Evolutionary conservation across 2,113 vertebrate genomes (phyloP).

Genomic region (Protobothrops flavoviridis): DNA sequence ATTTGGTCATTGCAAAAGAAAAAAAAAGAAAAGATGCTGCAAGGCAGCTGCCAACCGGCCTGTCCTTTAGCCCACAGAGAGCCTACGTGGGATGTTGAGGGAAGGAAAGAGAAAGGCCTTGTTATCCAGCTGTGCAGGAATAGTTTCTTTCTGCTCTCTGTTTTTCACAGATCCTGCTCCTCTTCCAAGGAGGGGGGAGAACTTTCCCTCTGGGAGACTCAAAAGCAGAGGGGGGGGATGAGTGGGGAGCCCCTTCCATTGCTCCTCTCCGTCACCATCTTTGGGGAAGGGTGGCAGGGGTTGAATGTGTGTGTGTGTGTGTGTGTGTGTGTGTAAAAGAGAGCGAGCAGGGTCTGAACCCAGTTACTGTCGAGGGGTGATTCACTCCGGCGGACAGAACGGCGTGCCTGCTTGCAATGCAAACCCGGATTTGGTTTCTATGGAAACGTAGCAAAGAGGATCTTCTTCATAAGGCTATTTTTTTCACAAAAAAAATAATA

Average conservation of each 20-base stretch:
- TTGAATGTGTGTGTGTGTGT: background rate
- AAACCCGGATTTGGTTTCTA: background rate
- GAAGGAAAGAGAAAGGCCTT: background rate
- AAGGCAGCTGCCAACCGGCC: background rate
- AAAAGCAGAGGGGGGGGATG: too few relatives aligned
- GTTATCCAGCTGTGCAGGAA: background rate
- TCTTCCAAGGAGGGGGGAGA: background rate
- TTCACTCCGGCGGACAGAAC: background rate
- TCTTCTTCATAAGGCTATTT: background rate
- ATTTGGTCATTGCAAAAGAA: background rate
- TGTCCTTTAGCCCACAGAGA: background rate
- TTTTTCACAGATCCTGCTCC: background rate
- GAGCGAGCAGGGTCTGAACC: background rate
- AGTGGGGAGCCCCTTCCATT: background rate
- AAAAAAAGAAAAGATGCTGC: background rate
- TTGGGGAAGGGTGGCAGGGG: background rate
- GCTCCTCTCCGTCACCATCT: background rate
- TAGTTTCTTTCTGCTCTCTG: too few relatives aligned
- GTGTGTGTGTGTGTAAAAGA: background rate
- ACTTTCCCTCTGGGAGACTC: background rate
- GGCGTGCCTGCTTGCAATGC: background rate
- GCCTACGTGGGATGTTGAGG: rapidly evolving
- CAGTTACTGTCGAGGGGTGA: background rate
- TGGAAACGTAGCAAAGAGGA: background rate
- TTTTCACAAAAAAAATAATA: background rate